Evolutionary conservation across 2,113 vertebrate genomes (phyloP).

Genomic region (Agapornis roseicollis): DNA sequence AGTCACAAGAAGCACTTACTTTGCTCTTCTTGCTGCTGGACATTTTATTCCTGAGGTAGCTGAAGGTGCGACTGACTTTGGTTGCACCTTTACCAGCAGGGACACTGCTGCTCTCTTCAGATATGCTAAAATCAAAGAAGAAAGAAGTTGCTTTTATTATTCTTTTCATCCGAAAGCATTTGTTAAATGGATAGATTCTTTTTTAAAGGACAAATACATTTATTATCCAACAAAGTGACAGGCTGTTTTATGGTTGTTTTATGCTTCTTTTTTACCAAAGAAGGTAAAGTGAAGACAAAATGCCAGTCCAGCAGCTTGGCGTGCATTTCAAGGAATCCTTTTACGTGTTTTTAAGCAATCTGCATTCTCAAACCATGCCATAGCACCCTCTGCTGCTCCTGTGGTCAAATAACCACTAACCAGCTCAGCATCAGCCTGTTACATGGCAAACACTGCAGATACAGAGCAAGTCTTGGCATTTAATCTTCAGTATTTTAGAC

Average conservation of each 20-base stretch:
- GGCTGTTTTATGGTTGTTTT: not conserved
- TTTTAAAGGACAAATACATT: not conserved
- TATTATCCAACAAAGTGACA: not conserved
- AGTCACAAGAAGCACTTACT: constrained; percentile 73
- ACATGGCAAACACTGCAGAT: not conserved
- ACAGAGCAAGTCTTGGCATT: not conserved
- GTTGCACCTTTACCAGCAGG: constrained; percentile 80
- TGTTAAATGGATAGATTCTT: not conserved
- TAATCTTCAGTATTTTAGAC: not conserved
- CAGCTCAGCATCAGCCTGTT: not conserved
- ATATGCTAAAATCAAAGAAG: constrained; percentile 78
- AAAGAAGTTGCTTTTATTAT: not conserved
- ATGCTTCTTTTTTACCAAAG: not conserved
- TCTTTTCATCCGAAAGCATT: not conserved
- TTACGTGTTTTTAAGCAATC: not conserved
- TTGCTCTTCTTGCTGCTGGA: constrained; percentile 91
- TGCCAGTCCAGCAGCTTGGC: not conserved
- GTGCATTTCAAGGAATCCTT: not conserved
- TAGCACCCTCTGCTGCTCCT: constrained; percentile 21
- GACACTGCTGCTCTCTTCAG: constrained; percentile 82
- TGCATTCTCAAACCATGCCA: not conserved
- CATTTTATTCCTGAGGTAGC: constrained; percentile 99
- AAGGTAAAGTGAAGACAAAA: not conserved
- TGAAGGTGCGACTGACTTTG: constrained; percentile 97
- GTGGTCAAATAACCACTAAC: not conserved